These are phyloP conservation scores for Petrocephalus schoutedeni DNA, from an alignment of 2,797 vertebrate species.

Conservation along the genomic window DNA sequence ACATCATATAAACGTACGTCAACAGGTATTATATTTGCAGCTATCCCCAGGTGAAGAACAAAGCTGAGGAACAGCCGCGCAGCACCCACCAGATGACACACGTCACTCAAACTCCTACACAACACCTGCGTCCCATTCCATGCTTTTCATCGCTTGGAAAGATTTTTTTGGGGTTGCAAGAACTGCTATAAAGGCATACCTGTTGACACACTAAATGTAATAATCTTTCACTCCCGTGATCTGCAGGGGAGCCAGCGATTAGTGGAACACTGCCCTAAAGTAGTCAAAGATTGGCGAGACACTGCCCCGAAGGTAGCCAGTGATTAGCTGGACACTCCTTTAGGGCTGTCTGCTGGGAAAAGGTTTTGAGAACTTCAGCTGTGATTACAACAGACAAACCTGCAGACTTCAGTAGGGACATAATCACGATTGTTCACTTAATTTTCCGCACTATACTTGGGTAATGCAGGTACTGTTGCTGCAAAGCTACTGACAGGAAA, in stretches of 20 bases:
- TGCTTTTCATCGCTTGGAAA: background rate
- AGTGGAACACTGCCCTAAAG: background rate
- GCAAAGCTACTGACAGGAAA: background rate
- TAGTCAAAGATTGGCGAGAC: background rate
- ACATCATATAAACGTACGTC: background rate
- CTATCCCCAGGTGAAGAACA: background rate
- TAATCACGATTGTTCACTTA: background rate
- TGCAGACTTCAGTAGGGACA: background rate
- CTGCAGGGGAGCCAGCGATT: background rate
- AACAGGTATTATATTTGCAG: background rate
- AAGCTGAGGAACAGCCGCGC: background rate
- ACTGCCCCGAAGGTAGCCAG: background rate
- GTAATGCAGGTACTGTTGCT: background rate
- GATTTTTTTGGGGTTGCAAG: background rate
- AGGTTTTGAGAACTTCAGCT: background rate
- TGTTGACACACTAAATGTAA: background rate
- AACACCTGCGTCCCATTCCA: background rate
- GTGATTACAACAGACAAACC: background rate
- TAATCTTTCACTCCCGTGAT: background rate
- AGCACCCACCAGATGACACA: background rate
- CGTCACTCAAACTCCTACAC: background rate
- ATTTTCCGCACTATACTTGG: background rate
- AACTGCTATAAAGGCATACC: background rate
- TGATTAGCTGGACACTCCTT: background rate
- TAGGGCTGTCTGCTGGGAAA: background rate